These are phyloP conservation scores for Oryzaephilus surinamensis DNA, from an alignment of 1,140 invertebrate species.

Conservation along the genomic window DNA sequence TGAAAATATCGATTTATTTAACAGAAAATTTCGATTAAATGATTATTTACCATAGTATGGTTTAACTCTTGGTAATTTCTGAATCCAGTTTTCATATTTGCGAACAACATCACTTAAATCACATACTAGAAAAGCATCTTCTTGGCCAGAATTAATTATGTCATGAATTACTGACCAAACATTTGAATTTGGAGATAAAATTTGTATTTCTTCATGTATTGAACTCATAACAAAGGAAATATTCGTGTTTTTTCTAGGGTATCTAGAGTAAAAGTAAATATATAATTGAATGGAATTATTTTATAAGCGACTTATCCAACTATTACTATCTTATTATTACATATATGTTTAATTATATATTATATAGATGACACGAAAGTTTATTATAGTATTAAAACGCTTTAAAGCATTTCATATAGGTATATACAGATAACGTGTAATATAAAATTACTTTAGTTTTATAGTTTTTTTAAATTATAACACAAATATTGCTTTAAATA, in stretches of 20 bases:
- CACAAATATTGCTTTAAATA: no score
- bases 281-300: not conserved
- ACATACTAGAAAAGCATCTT: conserved; percentile 90
- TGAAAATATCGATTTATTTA: conserved; percentile 29
- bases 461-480: no score
- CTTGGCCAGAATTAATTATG: conserved; percentile 39
- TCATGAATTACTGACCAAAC: conserved; percentile 26
- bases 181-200: no score
- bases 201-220: not conserved
- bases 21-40: not conserved
- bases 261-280: not conserved
- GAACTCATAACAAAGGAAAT: not conserved
- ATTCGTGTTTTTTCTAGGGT: not conserved
- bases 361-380: no score
- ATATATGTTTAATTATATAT: no score
- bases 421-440: no score
- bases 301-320: no score
- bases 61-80: conserved; percentile 74
- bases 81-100: conserved; percentile 76
- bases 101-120: conserved; percentile 81
- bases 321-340: no score
- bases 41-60: conserved; percentile 77
- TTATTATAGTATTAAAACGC: no score
- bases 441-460: no score
- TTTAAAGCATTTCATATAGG: no score